Evolutionary conservation across 2,113 vertebrate species (phyloP).

Genomic region (Rhinolophus sinicus): DNA sequence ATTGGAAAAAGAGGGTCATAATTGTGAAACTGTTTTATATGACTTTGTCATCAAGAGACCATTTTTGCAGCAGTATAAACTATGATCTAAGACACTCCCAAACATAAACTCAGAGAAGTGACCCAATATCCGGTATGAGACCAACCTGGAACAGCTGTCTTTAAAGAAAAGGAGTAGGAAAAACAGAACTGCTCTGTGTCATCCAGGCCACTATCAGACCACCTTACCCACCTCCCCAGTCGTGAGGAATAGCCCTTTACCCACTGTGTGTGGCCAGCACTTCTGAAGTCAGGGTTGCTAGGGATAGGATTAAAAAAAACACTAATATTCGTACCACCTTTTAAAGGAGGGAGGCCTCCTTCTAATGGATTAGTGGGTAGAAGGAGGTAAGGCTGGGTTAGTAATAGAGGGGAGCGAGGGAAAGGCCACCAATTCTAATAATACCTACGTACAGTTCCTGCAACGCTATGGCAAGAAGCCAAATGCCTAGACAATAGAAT

Average conservation of each 20-base stretch:
- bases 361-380: not conserved
- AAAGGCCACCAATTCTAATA: not conserved
- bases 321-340: not conserved
- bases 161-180: not conserved
- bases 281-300: not conserved
- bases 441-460: rapidly evolving
- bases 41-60: not conserved
- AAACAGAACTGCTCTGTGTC: not conserved
- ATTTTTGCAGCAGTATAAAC: not conserved
- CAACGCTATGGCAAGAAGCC: not conserved
- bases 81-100: not conserved
- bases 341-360: not conserved
- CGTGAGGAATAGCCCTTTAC: not conserved
- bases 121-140: not conserved
- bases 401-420: not conserved
- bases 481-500: not conserved
- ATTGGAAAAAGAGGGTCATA: not conserved
- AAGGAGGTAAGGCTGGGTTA: not conserved
- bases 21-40: not conserved
- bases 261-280: not conserved
- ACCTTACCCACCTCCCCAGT: not conserved
- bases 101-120: not conserved
- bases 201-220: rapidly evolving
- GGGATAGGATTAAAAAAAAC: not conserved
- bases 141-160: not conserved